Base-by-base conservation (phyloP, 2,888 invertebrate species). In the Pycnomerus fuliginosus region DNA sequence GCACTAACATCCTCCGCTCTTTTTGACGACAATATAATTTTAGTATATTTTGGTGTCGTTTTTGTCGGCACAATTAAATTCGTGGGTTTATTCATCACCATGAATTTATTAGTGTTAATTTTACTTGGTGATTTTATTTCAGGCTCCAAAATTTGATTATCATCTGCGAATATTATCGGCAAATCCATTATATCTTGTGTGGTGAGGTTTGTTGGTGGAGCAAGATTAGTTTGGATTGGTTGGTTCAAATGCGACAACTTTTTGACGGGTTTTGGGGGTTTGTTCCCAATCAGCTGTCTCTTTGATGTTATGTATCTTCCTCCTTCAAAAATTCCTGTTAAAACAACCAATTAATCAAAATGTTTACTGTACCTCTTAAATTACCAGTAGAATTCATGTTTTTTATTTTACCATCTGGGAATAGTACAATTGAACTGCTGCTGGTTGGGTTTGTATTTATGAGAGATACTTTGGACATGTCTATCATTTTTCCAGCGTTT, bases 141-240 rank as follows among this genome's bases (percentile, higher is more conserved):
- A 5, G 16, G 24, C 27, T 67, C 68, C 8, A 68, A 46, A 7
- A 71, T 53, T 52, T 70, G 65, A 40, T 70, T 67, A 50, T 79
- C 81, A 52, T 83, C 82, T 1, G 83, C 83, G 61, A 83, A 82
- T 43, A 83, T 78, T 53, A 83, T 82, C 1, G 83, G 83, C 61
- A 83, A 75, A 59, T 83, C 82, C 58, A 82, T 74, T 29, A 83
- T 83, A 58, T 80, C 82, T 44, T 74, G 69, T 0, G 69, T 67
- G 1, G 77, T 74, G 15, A 79, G 55, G 62, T 77, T 78, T 31
- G 76, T 62, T 1, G 71, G 70, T 20, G 71, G 68, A 2, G 69
- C 65, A 37, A 70, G 42, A 27, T 40, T 53, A 2, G 58, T 24
- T 25, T 59, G 50, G 5, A 55, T 45, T 8, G 53, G 32, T 27